A percentile compares a stretch with the other conserved stretches of the same genome.
Conservation (phyloP, 30 jellyfish, hydroid and myxozoan genomes). For the Catostylus mosaicus region DNA sequence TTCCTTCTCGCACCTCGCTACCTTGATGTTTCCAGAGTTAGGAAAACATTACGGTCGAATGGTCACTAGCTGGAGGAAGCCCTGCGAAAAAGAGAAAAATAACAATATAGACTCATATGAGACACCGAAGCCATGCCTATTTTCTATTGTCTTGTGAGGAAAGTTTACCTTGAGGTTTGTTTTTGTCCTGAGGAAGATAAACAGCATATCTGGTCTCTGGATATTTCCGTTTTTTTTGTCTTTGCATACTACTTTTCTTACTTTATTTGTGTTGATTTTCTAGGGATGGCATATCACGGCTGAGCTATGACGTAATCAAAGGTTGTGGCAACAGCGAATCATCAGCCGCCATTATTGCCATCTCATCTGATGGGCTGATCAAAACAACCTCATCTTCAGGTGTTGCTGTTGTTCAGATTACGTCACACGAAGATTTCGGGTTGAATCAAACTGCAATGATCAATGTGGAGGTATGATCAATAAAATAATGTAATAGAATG, state of each 20-base stretch:
- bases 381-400: constrained; percentile 81
- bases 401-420: constrained; percentile 65
- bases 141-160: too few species aligned
- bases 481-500: too few species aligned
- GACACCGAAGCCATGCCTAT: too few species aligned
- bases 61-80: too few species aligned
- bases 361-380: constrained; percentile 69
- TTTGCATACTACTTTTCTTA: not conserved
- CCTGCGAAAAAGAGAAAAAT: too few species aligned
- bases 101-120: too few species aligned
- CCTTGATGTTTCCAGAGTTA: too few species aligned
- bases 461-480: constrained; percentile 76
- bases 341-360: constrained; percentile 39
- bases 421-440: constrained; percentile 94
- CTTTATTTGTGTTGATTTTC: too few species aligned
- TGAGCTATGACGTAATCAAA: constrained; percentile 58
- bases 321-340: constrained; percentile 21
- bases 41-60: too few species aligned
- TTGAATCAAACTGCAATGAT: constrained; percentile 81
- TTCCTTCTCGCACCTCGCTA: constrained; percentile 2
- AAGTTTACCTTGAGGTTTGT: too few species aligned
- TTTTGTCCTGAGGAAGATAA: too few species aligned
- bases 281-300: constrained; percentile 69
- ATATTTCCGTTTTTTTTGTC: too few species aligned
- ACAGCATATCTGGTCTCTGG: not conserved